Evolutionary conservation across 2,797 vertebrate species (phyloP).

Genomic region (Aratinga solstitialis): DNA sequence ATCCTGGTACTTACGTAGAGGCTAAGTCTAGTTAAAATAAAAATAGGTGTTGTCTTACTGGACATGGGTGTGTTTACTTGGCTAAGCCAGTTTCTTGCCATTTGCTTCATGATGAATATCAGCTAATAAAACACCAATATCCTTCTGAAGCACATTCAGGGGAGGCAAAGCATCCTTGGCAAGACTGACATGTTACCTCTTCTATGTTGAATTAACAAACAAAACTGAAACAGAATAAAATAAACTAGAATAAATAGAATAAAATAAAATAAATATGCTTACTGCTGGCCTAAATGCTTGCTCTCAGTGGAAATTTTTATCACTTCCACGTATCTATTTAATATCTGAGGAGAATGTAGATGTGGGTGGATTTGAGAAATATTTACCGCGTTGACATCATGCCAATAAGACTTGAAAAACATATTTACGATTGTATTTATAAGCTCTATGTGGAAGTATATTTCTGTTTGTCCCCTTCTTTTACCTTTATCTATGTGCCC

Average conservation of each 20-base stretch:
- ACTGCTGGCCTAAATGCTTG: neutral
- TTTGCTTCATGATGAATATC: constrained; percentile 31
- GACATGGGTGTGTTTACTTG: neutral
- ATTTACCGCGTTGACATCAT: neutral
- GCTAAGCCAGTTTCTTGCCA: constrained; percentile 22
- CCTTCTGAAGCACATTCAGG: neutral
- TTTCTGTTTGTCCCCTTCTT: neutral
- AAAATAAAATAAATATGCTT: neutral
- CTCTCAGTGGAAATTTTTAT: neutral
- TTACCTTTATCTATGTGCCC: neutral
- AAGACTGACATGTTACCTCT: constrained; percentile 3
- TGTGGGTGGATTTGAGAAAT: neutral
- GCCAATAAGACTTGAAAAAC: neutral
- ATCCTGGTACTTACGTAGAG: neutral
- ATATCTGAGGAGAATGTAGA: neutral
- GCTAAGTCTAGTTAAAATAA: constrained; percentile 36
- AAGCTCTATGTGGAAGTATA: neutral
- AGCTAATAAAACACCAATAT: neutral
- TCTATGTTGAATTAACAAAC: neutral
- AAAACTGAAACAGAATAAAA: neutral
- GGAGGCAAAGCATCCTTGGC: constrained; percentile 7
- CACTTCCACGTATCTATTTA: neutral
- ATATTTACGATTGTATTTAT: neutral
- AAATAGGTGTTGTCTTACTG: neutral
- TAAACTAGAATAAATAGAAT: neutral